These are phyloP conservation scores for Tachina grossa DNA, from an alignment of 2,888 invertebrate genomes.

Conservation along the genomic window DNA sequence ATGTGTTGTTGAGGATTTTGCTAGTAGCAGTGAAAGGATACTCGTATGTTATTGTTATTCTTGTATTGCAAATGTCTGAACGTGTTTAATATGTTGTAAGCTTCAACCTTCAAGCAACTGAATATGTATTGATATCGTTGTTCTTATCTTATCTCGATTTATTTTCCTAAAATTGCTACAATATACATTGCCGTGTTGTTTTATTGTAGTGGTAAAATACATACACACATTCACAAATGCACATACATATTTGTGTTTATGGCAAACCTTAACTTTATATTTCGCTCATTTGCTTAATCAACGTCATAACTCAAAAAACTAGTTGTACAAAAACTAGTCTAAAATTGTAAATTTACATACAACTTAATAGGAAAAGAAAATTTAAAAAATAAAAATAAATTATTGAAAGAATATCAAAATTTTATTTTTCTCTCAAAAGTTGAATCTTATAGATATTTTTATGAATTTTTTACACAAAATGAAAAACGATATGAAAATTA, in stretches of 20 bases:
- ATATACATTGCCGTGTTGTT: not conserved
- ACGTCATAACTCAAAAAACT: too few relatives aligned
- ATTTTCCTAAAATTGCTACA: not conserved
- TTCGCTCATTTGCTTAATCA: too few relatives aligned
- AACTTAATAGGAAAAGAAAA: too few relatives aligned
- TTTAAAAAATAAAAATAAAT: too few relatives aligned
- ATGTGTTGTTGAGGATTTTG: conserved; percentile 6
- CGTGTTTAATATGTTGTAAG: conserved; percentile 37
- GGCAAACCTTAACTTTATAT: conserved; percentile 1
- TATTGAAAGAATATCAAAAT: too few relatives aligned
- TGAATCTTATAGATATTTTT: too few relatives aligned
- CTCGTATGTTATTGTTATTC: not conserved
- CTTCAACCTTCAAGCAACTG: conserved; percentile 41
- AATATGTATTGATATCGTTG: conserved; percentile 2
- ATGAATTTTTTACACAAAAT: too few relatives aligned
- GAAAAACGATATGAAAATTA: too few relatives aligned
- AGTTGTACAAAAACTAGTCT: too few relatives aligned
- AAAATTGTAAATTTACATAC: too few relatives aligned
- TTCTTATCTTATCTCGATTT: conserved; percentile 8
- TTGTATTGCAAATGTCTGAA: conserved; percentile 35
- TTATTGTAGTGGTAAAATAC: not conserved
- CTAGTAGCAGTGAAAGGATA: not conserved
- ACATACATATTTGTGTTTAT: not conserved
- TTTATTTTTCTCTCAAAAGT: too few relatives aligned
- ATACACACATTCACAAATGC: not conserved